Conservation (phyloP, 64 coral and sea anemone genomes). For the Cladopsammia gracilis region DNA sequence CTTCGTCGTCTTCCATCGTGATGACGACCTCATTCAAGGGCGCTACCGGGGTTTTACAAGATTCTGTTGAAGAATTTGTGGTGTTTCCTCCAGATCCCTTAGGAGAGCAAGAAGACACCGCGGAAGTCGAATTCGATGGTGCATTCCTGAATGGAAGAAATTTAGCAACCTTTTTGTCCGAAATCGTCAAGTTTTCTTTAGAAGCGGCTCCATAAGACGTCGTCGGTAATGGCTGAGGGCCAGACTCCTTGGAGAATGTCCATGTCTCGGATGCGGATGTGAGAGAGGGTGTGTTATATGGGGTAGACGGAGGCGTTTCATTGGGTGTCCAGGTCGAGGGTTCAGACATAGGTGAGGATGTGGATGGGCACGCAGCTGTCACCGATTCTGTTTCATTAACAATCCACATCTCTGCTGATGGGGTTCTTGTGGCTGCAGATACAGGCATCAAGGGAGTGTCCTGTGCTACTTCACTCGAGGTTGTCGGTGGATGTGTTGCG, state of each 20-base stretch:
- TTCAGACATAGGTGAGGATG: background rate
- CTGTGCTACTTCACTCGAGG: background rate
- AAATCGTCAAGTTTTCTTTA: background rate
- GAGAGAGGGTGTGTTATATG: background rate
- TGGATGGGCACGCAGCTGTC: background rate
- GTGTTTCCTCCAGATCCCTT: background rate
- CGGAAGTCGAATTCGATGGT: background rate
- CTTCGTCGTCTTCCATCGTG: conserved; percentile 4
- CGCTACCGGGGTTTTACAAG: conserved; percentile 14
- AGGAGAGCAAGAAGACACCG: background rate
- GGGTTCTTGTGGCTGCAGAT: background rate
- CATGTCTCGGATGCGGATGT: background rate
- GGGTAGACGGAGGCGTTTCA: background rate
- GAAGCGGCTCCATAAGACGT: background rate
- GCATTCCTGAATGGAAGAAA: background rate
- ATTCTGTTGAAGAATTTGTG: background rate
- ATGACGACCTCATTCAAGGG: background rate
- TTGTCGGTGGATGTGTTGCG: background rate
- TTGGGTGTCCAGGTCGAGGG: background rate
- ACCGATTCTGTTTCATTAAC: background rate
- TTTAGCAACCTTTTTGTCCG: background rate
- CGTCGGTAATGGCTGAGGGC: background rate
- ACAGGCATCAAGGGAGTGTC: background rate
- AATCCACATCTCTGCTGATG: background rate
- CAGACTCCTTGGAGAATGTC: background rate